These are phyloP conservation scores for Clistopyga incitator DNA, from an alignment of 2,888 invertebrate genomes.

Conservation along the genomic window DNA sequence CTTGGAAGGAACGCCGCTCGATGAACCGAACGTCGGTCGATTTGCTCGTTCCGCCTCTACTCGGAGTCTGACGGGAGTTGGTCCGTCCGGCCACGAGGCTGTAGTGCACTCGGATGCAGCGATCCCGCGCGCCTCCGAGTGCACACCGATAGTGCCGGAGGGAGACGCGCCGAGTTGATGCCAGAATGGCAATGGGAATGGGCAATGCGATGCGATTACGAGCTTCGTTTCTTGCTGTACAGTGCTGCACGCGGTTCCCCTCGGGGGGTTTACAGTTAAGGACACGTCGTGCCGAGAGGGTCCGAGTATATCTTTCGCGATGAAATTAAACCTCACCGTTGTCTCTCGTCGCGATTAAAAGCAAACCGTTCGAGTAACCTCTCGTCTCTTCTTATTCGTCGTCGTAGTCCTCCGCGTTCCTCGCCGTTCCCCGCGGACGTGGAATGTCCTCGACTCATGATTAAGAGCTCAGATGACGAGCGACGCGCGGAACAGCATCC, in stretches of 20 bases:
- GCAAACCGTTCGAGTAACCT: conserved; percentile 55
- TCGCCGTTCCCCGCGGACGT: neutral
- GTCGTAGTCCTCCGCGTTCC: conserved; percentile 12
- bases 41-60: conserved; percentile 68
- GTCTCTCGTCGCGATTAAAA: conserved; percentile 69
- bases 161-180: conserved; percentile 53
- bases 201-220: conserved; percentile 69
- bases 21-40: conserved; percentile 67
- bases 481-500: conserved; percentile 8
- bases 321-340: conserved; percentile 75
- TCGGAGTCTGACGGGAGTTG: conserved; percentile 59
- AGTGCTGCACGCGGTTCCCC: conserved; percentile 61
- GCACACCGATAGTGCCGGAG: conserved; percentile 59
- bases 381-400: conserved; percentile 15
- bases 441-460: conserved; percentile 52
- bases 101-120: conserved; percentile 8
- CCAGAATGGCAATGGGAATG: conserved; percentile 69
- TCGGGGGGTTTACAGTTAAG: conserved; percentile 77
- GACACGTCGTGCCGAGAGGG: conserved; percentile 68
- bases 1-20: conserved; percentile 49
- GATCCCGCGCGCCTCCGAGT: conserved; percentile 24
- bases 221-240: conserved; percentile 70
- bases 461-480: conserved; percentile 62
- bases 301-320: conserved; percentile 61
- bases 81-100: conserved; percentile 62